Percentiles rank a stretch among this genome's conserved stretches.
These are phyloP conservation scores for Chydorus sphaericus DNA, from an alignment of 2,888 invertebrate genomes.

Conservation along the genomic window DNA sequence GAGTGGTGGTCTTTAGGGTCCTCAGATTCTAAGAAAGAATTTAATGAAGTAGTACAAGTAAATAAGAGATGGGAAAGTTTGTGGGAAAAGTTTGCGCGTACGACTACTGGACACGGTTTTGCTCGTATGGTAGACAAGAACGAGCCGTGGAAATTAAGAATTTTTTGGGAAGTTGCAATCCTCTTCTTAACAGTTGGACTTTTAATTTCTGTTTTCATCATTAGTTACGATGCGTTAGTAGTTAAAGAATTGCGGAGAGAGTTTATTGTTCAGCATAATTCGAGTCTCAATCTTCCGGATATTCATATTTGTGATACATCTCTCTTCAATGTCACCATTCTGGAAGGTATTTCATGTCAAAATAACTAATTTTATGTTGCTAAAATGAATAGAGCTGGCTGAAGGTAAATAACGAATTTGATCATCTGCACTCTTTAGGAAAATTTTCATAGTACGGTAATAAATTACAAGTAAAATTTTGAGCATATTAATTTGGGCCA, in stretches of 20 bases:
- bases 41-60: no score
- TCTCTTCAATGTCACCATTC: neutral
- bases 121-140: conserved; percentile 6
- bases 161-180: conserved; percentile 5
- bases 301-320: conserved; percentile 13
- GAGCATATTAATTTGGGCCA: no score
- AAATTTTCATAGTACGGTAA: no score
- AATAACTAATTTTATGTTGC: neutral
- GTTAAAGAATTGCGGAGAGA: conserved; percentile 8
- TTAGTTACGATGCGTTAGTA: conserved; percentile 6
- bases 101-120: conserved; percentile 13
- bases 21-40: no score
- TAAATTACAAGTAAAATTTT: no score
- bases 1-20: no score
- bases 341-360: no score
- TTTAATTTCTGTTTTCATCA: neutral
- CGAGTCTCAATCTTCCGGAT: conserved; percentile 5
- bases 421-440: no score
- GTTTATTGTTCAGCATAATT: neutral
- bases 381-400: neutral
- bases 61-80: no score
- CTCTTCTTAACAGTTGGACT: neutral
- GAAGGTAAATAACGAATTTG: no score
- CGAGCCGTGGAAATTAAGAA: neutral
- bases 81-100: conserved; percentile 7